Evolutionary conservation across 1,140 invertebrate genomes (phyloP).

Genomic region (Pogonognathellus flavescens): DNA sequence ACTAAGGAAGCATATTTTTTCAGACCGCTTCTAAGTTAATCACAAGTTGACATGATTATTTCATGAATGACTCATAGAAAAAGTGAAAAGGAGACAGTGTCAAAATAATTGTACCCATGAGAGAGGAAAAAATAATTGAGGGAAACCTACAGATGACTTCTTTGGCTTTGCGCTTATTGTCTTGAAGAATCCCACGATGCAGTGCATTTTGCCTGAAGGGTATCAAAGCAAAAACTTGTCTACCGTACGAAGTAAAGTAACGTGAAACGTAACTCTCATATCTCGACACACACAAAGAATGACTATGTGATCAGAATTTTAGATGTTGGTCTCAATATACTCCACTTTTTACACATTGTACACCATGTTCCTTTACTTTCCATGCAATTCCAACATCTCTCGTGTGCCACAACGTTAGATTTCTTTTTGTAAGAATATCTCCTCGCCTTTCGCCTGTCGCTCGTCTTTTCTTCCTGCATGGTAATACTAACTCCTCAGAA

Average conservation of each 20-base stretch:
- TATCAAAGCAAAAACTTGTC: not conserved
- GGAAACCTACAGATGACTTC: not conserved
- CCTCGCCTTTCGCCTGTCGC: too few species aligned
- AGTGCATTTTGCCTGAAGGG: not conserved
- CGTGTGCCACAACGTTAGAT: too few species aligned
- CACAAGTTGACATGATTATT: constrained; percentile 27
- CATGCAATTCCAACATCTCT: too few species aligned
- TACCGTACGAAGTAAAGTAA: not conserved
- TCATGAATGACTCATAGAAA: not conserved
- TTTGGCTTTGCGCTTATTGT: not conserved
- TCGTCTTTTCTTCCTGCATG: too few species aligned
- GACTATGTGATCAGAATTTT: constrained; percentile 15
- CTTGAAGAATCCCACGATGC: not conserved
- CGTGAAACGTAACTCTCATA: not conserved
- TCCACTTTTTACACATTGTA: not conserved
- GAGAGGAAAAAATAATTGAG: constrained; percentile 3
- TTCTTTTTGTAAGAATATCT: too few species aligned
- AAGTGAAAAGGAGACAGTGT: constrained; percentile 8
- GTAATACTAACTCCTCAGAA: too few species aligned
- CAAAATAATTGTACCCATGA: constrained; percentile 23
- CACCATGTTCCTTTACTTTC: too few species aligned
- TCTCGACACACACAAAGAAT: not conserved
- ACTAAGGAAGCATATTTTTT: not conserved
- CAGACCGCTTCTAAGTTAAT: not conserved
- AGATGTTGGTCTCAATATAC: not conserved